phyloP scores from a whole-genome alignment of 2,113 vertebrate genomes.

The Petaurus breviceps region DNA sequence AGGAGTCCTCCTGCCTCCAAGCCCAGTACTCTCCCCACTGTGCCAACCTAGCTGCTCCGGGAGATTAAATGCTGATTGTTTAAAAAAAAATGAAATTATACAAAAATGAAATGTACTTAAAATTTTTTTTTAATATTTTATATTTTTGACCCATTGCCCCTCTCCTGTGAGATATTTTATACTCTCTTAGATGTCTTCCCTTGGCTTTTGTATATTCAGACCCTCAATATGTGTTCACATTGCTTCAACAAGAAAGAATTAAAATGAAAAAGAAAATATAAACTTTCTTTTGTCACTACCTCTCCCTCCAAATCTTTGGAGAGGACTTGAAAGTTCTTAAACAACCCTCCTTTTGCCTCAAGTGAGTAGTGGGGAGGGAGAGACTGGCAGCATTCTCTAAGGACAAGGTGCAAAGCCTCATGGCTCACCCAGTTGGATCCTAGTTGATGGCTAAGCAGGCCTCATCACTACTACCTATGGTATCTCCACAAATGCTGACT shows the following conservation, averaged over 20 bases:
- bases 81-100: neutral
- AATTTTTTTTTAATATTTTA: neutral
- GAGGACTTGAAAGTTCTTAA: neutral
- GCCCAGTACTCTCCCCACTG: neutral
- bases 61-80: neutral
- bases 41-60: neutral
- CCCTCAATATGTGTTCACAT: neutral
- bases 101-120: neutral
- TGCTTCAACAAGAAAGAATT: neutral
- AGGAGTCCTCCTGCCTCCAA: neutral
- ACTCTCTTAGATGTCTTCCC: neutral
- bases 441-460: neutral
- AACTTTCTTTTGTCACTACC: neutral
- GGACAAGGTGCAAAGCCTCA: neutral
- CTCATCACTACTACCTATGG: neutral
- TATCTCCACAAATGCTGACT: neutral
- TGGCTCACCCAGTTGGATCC: neutral
- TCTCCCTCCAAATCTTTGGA: neutral
- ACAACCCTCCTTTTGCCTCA: neutral
- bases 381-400: neutral
- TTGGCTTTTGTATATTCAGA: neutral
- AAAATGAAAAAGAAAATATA: neutral
- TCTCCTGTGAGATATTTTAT: neutral
- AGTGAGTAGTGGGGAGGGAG: neutral
- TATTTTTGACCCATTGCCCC: neutral